Percentiles rank a stretch among this genome's conserved stretches.
phyloP scores from a whole-genome alignment of 2,797 vertebrate species.

The Alcedo quadribrachys region DNA sequence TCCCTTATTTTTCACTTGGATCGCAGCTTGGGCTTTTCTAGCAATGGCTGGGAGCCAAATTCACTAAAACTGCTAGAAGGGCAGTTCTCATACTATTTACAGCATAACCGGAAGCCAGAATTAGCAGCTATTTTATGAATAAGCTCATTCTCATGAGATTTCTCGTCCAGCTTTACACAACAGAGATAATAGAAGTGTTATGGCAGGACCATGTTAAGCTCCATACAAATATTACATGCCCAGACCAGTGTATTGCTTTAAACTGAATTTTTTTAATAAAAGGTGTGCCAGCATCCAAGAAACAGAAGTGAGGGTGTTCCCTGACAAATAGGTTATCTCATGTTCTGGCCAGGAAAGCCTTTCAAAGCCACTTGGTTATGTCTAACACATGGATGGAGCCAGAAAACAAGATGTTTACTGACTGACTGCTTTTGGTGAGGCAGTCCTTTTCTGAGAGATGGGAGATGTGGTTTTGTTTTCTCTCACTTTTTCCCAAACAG shows the following conservation, averaged over 20 bases:
- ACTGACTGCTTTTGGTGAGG: background rate
- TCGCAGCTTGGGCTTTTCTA: slow-evolving; percentile 48
- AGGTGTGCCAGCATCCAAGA: background rate
- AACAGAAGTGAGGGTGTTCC: slow-evolving; percentile 29
- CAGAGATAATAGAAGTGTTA: slow-evolving; percentile 1
- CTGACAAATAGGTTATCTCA: background rate
- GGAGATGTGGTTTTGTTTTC: background rate
- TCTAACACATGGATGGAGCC: background rate
- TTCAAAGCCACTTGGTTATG: background rate
- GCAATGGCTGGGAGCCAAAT: slow-evolving; percentile 46
- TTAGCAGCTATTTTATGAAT: slow-evolving; percentile 49
- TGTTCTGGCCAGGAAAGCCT: background rate
- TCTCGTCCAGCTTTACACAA: background rate
- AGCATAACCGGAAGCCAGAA: slow-evolving; percentile 43
- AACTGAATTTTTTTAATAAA: slow-evolving; percentile 23
- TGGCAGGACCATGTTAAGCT: slow-evolving; percentile 26
- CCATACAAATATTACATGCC: background rate
- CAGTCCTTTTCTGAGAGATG: background rate
- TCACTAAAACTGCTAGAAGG: slow-evolving; percentile 55
- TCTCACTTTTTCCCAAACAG: background rate
- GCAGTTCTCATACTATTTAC: slow-evolving; percentile 65
- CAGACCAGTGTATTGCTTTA: background rate
- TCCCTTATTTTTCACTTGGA: slow-evolving; percentile 2
- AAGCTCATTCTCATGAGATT: slow-evolving; percentile 59
- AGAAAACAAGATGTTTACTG: background rate